A percentile compares a stretch with the other conserved stretches of the same genome.
phyloP scores from a whole-genome alignment of 2,797 vertebrate species.

The Pipistrellus kuhlii region DNA sequence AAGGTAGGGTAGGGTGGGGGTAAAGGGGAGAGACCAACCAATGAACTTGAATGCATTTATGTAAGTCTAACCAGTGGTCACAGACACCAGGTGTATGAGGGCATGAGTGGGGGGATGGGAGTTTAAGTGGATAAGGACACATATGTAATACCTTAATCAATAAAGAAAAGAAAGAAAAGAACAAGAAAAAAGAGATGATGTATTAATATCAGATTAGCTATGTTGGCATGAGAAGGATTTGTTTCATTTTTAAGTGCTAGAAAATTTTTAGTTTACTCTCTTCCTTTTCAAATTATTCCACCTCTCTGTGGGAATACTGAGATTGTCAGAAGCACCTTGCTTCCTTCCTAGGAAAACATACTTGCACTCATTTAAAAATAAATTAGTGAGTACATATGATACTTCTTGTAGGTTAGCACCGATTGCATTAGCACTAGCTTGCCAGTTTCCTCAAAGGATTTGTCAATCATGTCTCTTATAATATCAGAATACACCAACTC shows the following conservation, averaged over 20 bases:
- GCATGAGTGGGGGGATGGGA: too few relatives aligned
- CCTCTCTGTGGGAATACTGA: constrained; percentile 51
- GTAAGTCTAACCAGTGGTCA: too few relatives aligned
- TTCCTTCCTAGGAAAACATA: constrained; percentile 63
- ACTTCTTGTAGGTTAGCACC: constrained; percentile 68
- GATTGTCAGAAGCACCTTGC: constrained; percentile 61
- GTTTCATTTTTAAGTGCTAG: constrained; percentile 59
- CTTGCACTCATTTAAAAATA: constrained; percentile 75
- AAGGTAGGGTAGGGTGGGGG: too few relatives aligned
- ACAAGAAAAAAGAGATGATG: background rate
- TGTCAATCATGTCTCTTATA: constrained; percentile 62
- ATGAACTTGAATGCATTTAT: too few relatives aligned
- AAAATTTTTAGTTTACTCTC: constrained; percentile 53
- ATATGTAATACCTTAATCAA: background rate
- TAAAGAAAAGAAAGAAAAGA: background rate
- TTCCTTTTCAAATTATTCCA: constrained; percentile 64
- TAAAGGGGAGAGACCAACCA: too few relatives aligned
- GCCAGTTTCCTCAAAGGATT: constrained; percentile 72
- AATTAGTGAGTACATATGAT: constrained; percentile 66
- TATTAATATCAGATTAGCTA: constrained; percentile 5
- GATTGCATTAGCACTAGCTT: constrained; percentile 68
- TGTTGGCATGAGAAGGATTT: background rate
- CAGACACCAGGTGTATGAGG: too few relatives aligned
- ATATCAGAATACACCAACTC: constrained; percentile 69
- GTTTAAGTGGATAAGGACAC: too few relatives aligned